These are phyloP conservation scores for Vombatus ursinus DNA, from an alignment of 2,113 vertebrate species.

Conservation along the genomic window DNA sequence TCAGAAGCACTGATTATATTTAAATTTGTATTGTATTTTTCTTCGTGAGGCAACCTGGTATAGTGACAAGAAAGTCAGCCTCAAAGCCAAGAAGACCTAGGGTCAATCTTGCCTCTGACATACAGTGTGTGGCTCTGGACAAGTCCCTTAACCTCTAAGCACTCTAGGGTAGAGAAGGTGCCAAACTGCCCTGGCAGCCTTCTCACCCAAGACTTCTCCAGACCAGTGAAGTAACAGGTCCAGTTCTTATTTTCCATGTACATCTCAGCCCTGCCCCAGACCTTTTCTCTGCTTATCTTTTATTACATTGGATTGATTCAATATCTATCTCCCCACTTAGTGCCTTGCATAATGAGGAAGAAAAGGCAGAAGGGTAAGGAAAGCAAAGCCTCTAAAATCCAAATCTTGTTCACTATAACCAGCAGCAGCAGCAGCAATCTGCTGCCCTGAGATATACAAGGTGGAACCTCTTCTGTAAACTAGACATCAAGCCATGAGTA, in stretches of 20 bases:
- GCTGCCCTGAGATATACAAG: conserved; percentile 51
- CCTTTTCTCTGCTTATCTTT: not conserved
- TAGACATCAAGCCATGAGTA: not conserved
- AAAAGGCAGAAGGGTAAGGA: conserved; percentile 52
- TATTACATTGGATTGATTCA: not conserved
- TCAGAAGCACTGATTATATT: not conserved
- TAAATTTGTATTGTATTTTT: not conserved
- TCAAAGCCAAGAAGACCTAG: not conserved
- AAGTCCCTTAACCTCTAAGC: not conserved
- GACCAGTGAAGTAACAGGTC: not conserved
- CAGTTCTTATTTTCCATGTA: not conserved
- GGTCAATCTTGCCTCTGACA: not conserved
- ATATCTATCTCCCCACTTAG: not conserved
- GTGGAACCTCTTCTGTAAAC: conserved; percentile 65
- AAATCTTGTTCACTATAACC: not conserved
- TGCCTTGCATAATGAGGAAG: not conserved
- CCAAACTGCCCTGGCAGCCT: not conserved
- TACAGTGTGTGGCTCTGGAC: not conserved
- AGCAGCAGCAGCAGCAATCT: not conserved
- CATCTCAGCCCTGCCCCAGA: not conserved
- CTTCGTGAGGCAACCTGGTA: not conserved
- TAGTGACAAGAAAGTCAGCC: not conserved
- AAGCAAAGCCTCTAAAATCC: not conserved
- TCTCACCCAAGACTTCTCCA: not conserved
- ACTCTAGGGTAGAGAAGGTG: not conserved